Evolutionary conservation across 2,797 vertebrate genomes (phyloP).

Genomic region (Synaphobranchus kaupii): DNA sequence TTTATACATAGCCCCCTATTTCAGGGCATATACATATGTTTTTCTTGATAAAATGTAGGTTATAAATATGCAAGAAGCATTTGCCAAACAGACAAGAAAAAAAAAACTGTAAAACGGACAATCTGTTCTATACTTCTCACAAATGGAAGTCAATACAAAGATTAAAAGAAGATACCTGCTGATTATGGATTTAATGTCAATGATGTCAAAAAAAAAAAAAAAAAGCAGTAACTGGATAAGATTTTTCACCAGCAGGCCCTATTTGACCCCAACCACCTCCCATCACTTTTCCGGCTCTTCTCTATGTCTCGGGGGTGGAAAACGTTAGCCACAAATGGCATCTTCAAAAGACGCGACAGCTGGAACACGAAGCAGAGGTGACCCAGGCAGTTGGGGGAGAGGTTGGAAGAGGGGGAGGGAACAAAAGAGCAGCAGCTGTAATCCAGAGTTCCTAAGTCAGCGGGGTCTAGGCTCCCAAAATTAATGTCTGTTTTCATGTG

Average conservation of each 20-base stretch:
- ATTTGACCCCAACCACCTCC: conserved; percentile 63
- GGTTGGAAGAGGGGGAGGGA: conserved; percentile 39
- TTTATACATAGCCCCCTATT: too few species aligned
- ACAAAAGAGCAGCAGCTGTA: conserved; percentile 76
- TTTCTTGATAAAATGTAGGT: background rate
- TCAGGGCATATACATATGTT: background rate
- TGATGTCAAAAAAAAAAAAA: conserved; percentile 62
- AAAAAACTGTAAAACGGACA: background rate
- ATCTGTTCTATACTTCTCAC: background rate
- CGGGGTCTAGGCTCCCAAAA: conserved; percentile 58
- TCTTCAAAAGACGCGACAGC: conserved; percentile 81
- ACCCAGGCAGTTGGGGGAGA: conserved; percentile 72
- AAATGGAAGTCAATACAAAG: background rate
- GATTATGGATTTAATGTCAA: conserved; percentile 41
- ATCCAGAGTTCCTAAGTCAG: conserved; percentile 59
- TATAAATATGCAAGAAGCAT: background rate
- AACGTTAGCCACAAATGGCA: conserved; percentile 70
- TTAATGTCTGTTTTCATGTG: conserved; percentile 39
- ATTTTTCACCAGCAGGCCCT: conserved; percentile 62
- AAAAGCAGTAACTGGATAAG: conserved; percentile 68
- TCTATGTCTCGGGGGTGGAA: conserved; percentile 57
- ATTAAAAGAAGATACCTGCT: background rate
- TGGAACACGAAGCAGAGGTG: conserved; percentile 83
- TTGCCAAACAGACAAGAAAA: background rate
- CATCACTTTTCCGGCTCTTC: conserved; percentile 69